Conservation (phyloP, 2,113 vertebrate genomes). For the Xyliphius kryptos region DNA sequence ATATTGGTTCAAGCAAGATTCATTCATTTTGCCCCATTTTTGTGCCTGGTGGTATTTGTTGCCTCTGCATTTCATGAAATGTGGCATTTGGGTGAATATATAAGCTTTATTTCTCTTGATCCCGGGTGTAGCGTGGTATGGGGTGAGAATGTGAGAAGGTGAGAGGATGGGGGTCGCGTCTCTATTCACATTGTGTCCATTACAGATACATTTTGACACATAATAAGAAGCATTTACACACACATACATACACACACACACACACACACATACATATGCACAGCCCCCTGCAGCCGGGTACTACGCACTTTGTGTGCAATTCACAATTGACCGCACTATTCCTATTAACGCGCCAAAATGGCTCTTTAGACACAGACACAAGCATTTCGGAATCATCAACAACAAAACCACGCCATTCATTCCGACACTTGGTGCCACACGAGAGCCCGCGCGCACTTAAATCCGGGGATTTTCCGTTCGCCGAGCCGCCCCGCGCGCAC, state of each 20-base stretch:
- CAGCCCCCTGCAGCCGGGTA: constrained; percentile 46
- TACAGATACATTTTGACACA: constrained; percentile 67
- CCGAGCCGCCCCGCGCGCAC: constrained; percentile 50
- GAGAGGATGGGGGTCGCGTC: constrained; percentile 44
- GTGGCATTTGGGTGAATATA: no score
- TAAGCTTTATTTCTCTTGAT: constrained; percentile 34
- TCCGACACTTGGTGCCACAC: constrained; percentile 33
- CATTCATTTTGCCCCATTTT: no score
- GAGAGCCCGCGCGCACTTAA: constrained; percentile 51
- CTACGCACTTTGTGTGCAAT: constrained; percentile 50
- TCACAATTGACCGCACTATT: constrained; percentile 45
- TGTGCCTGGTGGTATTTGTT: no score
- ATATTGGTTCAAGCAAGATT: no score
- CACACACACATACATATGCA: no score
- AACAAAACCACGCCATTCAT: constrained; percentile 38
- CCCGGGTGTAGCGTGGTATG: constrained; percentile 23
- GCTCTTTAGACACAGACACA: neutral
- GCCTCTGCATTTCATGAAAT: no score
- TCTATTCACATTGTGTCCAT: constrained; percentile 52
- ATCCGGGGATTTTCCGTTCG: constrained; percentile 60
- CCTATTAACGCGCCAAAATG: no score
- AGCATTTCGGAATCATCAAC: constrained; percentile 25
- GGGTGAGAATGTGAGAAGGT: no score
- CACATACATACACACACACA: no score
- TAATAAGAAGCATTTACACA: constrained; percentile 66